Evolutionary conservation across 2,797 vertebrate genomes (phyloP), one percentile per base, ranked within the genome.

Genomic region (Prunella strophiata): DNA sequence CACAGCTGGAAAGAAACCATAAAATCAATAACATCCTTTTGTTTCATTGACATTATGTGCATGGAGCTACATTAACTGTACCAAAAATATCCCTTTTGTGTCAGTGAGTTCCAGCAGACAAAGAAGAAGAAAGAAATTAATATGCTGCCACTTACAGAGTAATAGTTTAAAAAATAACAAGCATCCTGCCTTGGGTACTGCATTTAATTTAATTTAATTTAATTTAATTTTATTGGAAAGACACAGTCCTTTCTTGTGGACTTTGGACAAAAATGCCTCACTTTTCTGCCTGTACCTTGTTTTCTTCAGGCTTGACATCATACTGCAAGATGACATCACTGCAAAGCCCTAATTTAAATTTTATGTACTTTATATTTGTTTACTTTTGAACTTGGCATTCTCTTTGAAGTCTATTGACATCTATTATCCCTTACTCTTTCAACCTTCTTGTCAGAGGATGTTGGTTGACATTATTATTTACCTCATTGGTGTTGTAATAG

Each of bases 391-490:
- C 38, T 45, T 72, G 32, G 8, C 42, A 57, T n/a, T 77, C 21
- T 88, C 73, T 91, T 93, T 90, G 72, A 91, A 90, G 45, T 72
- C n/a, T 88, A 5, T 20, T 54, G 70, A 18, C 57, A 57, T 83
- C 61, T 77, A 47, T 84, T 81, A 78, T 80, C 27, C 9, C 12
- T 61, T 77, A 63, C 22, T 77, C 57, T 93, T 91, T 91, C 38
- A 83, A 7, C 29, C 32, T 88, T 73, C 67, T 82, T 85, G 59
- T 16, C 26, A 59, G 34, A 85, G 38, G 10, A 65, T 85, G 23
- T 54, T 87, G 62, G 81, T 71, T 93, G 78, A 67, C 54, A 68
- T 91, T 94, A 66, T 34, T 83, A 50, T 84, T 81, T 92, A 63
- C 38, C 16, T 89, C 43, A 66, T 82, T 76, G 88, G 19, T 52